A percentile compares a stretch with the other conserved stretches of the same genome.
Evolutionary conservation across 1,140 invertebrate species (phyloP).

Genomic region (Drosophila repletoides): DNA sequence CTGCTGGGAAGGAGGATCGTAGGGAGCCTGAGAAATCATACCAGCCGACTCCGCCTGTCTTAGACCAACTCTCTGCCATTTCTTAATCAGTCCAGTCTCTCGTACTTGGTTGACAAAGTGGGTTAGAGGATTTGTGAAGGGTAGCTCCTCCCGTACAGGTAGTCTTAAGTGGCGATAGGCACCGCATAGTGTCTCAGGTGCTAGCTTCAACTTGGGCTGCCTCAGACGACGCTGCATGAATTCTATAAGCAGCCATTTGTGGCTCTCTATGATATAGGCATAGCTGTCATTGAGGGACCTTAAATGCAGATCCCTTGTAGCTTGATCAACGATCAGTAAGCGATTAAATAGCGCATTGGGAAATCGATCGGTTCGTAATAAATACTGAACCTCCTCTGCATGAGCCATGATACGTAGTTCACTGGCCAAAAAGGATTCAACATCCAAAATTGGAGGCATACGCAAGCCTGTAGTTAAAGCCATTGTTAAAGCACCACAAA

Average conservation of each 20-base stretch:
- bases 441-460: constrained; percentile 1
- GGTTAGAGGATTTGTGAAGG: not conserved
- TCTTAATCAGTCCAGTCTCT: not conserved
- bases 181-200: not conserved
- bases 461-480: not conserved
- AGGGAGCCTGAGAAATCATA: not conserved
- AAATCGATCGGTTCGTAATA: not conserved
- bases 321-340: not conserved
- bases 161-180: not conserved
- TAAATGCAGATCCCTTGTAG: not conserved
- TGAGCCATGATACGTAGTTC: constrained; percentile 2
- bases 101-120: not conserved
- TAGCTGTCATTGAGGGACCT: not conserved
- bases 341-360: not conserved
- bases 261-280: constrained; percentile 2
- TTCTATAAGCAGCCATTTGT: not conserved
- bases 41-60: not conserved
- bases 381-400: not conserved
- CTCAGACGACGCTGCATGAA: not conserved
- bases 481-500: not conserved
- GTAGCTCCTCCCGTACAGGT: not conserved
- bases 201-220: not conserved
- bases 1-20: not conserved
- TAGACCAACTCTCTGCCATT: not conserved
- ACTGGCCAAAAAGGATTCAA: not conserved